Base-by-base conservation (phyloP, 2,113 vertebrate genomes). In the Sialia sialis region DNA sequence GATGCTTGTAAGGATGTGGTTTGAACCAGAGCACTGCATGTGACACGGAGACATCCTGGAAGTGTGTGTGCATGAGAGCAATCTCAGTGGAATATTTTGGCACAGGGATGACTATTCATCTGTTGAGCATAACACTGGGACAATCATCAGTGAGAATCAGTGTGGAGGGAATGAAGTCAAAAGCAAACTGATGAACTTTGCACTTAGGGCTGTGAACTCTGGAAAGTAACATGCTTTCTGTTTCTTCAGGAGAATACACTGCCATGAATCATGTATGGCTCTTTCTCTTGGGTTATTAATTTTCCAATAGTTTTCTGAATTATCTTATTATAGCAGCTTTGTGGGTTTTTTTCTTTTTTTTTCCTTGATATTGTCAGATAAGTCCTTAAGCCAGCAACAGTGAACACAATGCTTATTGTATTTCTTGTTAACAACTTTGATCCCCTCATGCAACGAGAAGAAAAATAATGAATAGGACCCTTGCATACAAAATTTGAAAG, bases 231-330 rank as follows among this genome's bases (percentile, higher is more conserved):
- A 92, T 84, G 63, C 52, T 84, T 93, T 94, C 67, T 87, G 68
- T 48, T 92, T 95, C 69, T 93, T 96, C 46, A 18, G 58, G 90
- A 16, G 58, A 91, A 93, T 64, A 93, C 16, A 48, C 6, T 86
- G 34, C 64, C 38, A 89, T 85, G 30, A 88, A 26, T 86, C 69
- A 90, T 54, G 58, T 36, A 62, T 91, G 34, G 58, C 68, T 93
- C 80, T 60, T 58, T 39, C 44, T 16, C 49, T 52, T 49, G n/a
- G 38, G 39, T 49, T 84, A 63, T 74, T 90, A 88, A 79, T 89
- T 97, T 95, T 89, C 59, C 73, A 87, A 84, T 83, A 83, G 5
- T 94, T 93, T 96, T 95, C 66, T 91, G 89, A 91, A 84, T 91
- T 96, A 84, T 91, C 44, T 81, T 79, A 26, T 27, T 90, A 13